A percentile compares a stretch with the other conserved stretches of the same genome.
phyloP scores from a whole-genome alignment of 2,888 invertebrate genomes.

The Eupeodes luniger region DNA sequence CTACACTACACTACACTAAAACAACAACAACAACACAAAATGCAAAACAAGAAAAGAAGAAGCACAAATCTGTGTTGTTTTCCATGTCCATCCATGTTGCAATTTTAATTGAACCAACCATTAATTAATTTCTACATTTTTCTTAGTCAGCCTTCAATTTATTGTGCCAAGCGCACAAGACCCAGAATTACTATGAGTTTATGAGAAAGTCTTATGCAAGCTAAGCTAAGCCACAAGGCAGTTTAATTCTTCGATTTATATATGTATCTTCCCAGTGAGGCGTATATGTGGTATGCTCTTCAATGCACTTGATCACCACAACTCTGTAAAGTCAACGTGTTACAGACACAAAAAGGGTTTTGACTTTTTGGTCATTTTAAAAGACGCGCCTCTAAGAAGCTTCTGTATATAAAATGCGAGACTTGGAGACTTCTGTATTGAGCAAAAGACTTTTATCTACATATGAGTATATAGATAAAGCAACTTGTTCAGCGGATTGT shows the following conservation, averaged over 20 bases:
- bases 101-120: conserved; percentile 84
- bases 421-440: conserved; percentile 9
- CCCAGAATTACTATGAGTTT: background rate
- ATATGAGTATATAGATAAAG: conserved; percentile 7
- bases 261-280: conserved; percentile 27
- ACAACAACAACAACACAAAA: conserved; percentile 45
- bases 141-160: conserved; percentile 73
- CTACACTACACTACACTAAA: conserved; percentile 45
- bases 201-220: background rate
- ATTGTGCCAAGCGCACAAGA: conserved; percentile 46
- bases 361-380: conserved; percentile 61
- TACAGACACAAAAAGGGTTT: conserved; percentile 29
- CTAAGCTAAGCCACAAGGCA: background rate
- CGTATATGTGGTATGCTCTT: conserved; percentile 17
- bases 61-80: conserved; percentile 68
- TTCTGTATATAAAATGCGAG: conserved; percentile 41
- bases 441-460: conserved; percentile 3
- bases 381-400: conserved; percentile 66
- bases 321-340: conserved; percentile 15
- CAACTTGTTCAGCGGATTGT: conserved; percentile 46
- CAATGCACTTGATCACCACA: conserved; percentile 56
- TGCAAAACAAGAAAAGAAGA: conserved; percentile 36
- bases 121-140: conserved; percentile 83
- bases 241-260: conserved; percentile 10
- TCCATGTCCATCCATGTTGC: conserved; percentile 82